phyloP scores from a whole-genome alignment of 2,888 invertebrate genomes.

The Melieria omissa region DNA sequence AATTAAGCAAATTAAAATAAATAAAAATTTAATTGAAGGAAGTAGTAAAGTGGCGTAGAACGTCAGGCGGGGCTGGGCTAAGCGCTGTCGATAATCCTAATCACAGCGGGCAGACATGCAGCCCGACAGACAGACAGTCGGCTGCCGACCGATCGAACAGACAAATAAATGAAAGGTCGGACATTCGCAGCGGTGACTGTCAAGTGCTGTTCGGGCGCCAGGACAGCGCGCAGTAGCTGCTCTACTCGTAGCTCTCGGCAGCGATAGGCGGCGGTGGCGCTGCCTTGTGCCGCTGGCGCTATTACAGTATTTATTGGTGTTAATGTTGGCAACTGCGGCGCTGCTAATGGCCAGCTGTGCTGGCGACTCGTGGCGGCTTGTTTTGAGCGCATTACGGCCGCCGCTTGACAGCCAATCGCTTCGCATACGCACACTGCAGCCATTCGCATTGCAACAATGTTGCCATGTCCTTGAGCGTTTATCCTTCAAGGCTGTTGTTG shows the following conservation, averaged over 20 bases:
- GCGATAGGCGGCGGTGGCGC: no score
- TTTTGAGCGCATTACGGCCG: conserved; percentile 15
- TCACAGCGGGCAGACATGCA: conserved; percentile 26
- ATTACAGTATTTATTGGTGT: no score
- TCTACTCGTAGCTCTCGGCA: neutral
- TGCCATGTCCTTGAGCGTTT: no score
- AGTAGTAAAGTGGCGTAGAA: no score
- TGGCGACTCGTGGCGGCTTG: neutral
- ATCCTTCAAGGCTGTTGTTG: no score
- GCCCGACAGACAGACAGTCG: conserved; percentile 3
- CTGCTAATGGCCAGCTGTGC: conserved; percentile 17
- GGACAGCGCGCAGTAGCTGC: conserved; percentile 14
- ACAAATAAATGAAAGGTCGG: neutral
- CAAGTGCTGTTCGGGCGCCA: neutral
- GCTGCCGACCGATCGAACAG: neutral
- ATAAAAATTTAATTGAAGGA: no score
- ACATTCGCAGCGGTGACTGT: conserved; percentile 23
- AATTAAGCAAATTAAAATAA: no score
- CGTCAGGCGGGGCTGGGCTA: no score
- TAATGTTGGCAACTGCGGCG: neutral
- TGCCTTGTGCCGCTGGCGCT: no score
- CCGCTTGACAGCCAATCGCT: conserved; percentile 4
- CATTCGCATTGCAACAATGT: conserved; percentile 17
- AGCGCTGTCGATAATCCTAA: conserved; percentile 29
- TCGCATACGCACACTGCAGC: neutral